These are phyloP conservation scores for Volucella inflata DNA, from an alignment of 2,888 invertebrate genomes.

Conservation along the genomic window DNA sequence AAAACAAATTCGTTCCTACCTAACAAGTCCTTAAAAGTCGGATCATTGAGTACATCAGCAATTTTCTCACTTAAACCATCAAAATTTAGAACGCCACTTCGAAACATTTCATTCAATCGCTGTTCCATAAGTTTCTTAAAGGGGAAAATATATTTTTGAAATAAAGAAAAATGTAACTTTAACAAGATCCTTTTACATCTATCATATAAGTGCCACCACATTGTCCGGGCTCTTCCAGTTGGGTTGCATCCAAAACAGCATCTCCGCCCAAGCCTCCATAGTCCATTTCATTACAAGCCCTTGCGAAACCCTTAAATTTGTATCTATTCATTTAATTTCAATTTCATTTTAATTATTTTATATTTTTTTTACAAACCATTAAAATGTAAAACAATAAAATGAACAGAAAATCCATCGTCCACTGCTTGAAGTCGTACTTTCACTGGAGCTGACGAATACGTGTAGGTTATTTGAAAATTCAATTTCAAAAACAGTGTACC, in stretches of 20 bases:
- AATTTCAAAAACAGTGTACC: neutral
- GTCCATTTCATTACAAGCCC: slow-evolving; percentile 3
- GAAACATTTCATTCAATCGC: neutral
- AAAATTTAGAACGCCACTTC: neutral
- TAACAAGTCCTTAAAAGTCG: neutral
- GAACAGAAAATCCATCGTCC: slow-evolving; percentile 3
- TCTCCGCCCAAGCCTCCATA: neutral
- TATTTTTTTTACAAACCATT: slow-evolving; percentile 13
- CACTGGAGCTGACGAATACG: neutral
- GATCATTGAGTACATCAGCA: neutral
- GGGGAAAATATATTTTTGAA: neutral
- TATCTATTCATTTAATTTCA: neutral
- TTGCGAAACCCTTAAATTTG: slow-evolving; percentile 3
- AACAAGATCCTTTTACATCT: neutral
- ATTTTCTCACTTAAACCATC: neutral
- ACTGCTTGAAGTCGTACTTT: neutral
- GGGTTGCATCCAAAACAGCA: neutral
- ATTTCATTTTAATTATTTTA: neutral
- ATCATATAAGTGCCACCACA: neutral
- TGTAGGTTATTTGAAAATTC: neutral
- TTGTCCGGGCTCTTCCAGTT: neutral
- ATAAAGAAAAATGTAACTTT: neutral
- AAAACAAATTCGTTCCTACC: neutral
- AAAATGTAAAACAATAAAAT: neutral
- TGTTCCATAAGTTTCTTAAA: neutral